Base-by-base conservation (phyloP, 2,888 invertebrate species). In the Cosmopolites sordidus region DNA sequence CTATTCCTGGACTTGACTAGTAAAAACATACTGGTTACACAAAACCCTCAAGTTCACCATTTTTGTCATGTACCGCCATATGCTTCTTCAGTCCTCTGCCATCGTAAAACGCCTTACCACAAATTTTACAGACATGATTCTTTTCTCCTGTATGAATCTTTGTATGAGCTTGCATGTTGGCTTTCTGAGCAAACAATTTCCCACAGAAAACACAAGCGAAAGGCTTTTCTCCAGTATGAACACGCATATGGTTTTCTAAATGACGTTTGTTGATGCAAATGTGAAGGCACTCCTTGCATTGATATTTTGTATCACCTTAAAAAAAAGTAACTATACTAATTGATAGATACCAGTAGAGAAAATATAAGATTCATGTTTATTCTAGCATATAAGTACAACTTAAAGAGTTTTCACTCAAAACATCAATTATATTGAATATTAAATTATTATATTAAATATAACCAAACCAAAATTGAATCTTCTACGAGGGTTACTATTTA, bases 121-220 rank as follows among this genome's bases (percentile, higher is more conserved):
- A 60, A 11, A 58, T 16, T 33, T 54, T 53, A 44, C 60, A 60
- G 2, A 43, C 9, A 27, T 60, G 59, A 14, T 53, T 56, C 45
- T 48, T 50, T 33, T 56, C 58, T 3, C 54, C 56, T 2, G 58
- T 58, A 18, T 60, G 60, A 18, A 58, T 58, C 43, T 56, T 58
- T 12, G 43, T 43, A 43, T 60, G 60, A 2, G 56, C 60, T 8
- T 41, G 22, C 58, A 60, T 54, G 33, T 60, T 58, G 8, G 51
- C 54, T 38, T 58, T 58, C 30, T 60, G 58, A 8, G 58, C 54
- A 53, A 71, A 71, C 37, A 66, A 61, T 58, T 70, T 70, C 2
- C 69, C 70, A 47, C 71, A 71, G 55, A 67, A 68, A 38, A 63
- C 62, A 58, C 71, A 71, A 3, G 66, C 58, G 54, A 68, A 70